Evolutionary conservation across 1,140 invertebrate genomes (phyloP), one percentile per base, ranked within the genome.

Genomic region (Alviniconcha marisindica): DNA sequence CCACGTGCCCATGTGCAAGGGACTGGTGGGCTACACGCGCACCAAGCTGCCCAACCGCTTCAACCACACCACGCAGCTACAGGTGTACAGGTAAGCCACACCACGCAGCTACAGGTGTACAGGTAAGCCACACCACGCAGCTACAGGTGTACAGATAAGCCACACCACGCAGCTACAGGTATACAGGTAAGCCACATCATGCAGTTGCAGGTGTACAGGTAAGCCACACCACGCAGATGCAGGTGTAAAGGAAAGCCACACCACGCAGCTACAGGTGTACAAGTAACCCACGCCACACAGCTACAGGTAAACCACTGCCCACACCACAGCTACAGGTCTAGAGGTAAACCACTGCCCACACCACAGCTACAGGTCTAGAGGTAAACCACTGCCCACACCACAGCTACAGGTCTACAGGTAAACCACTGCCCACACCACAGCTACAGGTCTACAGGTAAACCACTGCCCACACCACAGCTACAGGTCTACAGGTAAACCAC

Each of bases 1-100:
- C n/a, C 76, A 86, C 82, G 82, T 87, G 0, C 88, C 88, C n/a
- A 88, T 90, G 89, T 90, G 89, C 60, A 77, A 79, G 73, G 88
- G 87, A 21, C 69, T 88, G 44, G 84, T 90, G 5, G 83, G 84
- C 0, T 90, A 90, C 78, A 86, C 82, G 0, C 83, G 84, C 28
- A 90, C 89, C 0, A 81, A 84, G 56, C 82, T 90, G 2, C 87
- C 87, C 0, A 89, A 89, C 63, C 60, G 66, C 21, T 87, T 87
- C 48, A 85, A 86, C 44, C 88, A 89, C 48, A 87, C 76, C 5
- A 81, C 85, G 21, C 89, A 90, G 60, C 54, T 74, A 12, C 77
- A 86, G 15, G 83, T 86, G 0, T 86, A 88, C 77, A 79, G 82
- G 84, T 88, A 83, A 48, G 33, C 51, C 82, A 85, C n/a, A 89